Evolutionary conservation across 2,888 invertebrate species (phyloP).

Genomic region (Himalopsyche kuldschensis): DNA sequence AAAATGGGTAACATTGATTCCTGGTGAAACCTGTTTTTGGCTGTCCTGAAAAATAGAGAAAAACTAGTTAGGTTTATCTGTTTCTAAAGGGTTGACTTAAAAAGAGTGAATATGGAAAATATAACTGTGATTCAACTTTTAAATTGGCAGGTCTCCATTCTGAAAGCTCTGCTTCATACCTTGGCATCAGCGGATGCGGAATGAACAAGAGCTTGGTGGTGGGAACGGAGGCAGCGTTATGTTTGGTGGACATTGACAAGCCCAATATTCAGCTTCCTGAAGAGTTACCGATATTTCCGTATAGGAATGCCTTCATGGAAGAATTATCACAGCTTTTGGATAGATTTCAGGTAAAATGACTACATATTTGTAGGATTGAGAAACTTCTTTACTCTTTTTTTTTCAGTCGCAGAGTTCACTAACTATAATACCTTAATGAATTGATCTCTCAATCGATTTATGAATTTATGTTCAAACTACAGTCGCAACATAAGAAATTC

Average conservation of each 20-base stretch:
- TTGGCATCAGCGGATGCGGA: constrained; percentile 49
- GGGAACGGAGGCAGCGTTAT: constrained; percentile 83
- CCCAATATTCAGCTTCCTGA: constrained; percentile 92
- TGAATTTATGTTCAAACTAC: too few relatives aligned
- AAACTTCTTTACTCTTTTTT: too few relatives aligned
- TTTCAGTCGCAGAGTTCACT: too few relatives aligned
- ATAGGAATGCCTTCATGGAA: constrained; percentile 81
- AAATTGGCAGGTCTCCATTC: constrained; percentile 61
- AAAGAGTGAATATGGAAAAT: background rate
- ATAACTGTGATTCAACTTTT: background rate
- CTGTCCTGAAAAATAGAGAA: too few relatives aligned
- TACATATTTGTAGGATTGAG: too few relatives aligned
- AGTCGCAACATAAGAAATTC: too few relatives aligned
- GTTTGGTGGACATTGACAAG: constrained; percentile 95
- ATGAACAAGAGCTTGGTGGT: constrained; percentile 59
- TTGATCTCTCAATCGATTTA: too few relatives aligned
- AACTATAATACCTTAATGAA: too few relatives aligned
- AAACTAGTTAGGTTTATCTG: too few relatives aligned
- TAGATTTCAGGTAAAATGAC: constrained; percentile 68
- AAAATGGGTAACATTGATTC: too few relatives aligned
- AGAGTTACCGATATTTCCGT: constrained; percentile 91
- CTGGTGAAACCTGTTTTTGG: too few relatives aligned
- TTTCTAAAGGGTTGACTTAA: too few relatives aligned
- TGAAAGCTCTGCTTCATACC: constrained; percentile 57
- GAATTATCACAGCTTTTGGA: constrained; percentile 78